Percentiles rank a stretch among this genome's conserved stretches.
phyloP scores from a whole-genome alignment of 1,140 invertebrate species.

The Drosophila varians region DNA sequence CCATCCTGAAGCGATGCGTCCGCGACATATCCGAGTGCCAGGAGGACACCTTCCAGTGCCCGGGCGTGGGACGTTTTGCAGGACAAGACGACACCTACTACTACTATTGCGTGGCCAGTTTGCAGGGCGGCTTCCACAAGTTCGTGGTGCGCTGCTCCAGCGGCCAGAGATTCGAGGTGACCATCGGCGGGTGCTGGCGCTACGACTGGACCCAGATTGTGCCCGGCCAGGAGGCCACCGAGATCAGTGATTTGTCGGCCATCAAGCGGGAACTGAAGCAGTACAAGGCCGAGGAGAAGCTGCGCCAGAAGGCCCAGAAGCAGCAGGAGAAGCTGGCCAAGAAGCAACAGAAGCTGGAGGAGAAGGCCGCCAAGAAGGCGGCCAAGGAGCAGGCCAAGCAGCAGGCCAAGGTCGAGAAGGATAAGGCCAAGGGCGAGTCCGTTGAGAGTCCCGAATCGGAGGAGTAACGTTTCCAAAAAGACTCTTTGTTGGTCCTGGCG shows the following conservation, averaged over 20 bases:
- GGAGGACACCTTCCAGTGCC: conserved; percentile 47
- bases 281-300: conserved; percentile 66
- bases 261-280: conserved; percentile 69
- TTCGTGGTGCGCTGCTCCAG: conserved; percentile 65
- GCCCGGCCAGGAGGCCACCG: conserved; percentile 46
- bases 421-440: conserved; percentile 45
- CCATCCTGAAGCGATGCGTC: conserved; percentile 45
- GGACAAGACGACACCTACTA: conserved; percentile 62
- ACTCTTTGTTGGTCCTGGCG: conserved; percentile 24
- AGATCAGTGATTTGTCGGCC: conserved; percentile 59
- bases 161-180: conserved; percentile 48
- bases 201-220: conserved; percentile 63
- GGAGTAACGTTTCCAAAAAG: conserved; percentile 23
- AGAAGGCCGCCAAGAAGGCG: conserved; percentile 66
- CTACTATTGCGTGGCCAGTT: conserved; percentile 56
- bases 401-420: conserved; percentile 59
- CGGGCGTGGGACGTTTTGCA: conserved; percentile 36
- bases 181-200: conserved; percentile 57
- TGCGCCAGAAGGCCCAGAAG: conserved; percentile 61
- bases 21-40: conserved; percentile 60
- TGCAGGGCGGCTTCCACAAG: conserved; percentile 57
- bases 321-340: conserved; percentile 55
- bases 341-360: conserved; percentile 66
- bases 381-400: conserved; percentile 71
- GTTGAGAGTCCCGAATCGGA: conserved; percentile 54